Base-by-base conservation (phyloP, 2,888 invertebrate species). In the Cepaea hortensis region DNA sequence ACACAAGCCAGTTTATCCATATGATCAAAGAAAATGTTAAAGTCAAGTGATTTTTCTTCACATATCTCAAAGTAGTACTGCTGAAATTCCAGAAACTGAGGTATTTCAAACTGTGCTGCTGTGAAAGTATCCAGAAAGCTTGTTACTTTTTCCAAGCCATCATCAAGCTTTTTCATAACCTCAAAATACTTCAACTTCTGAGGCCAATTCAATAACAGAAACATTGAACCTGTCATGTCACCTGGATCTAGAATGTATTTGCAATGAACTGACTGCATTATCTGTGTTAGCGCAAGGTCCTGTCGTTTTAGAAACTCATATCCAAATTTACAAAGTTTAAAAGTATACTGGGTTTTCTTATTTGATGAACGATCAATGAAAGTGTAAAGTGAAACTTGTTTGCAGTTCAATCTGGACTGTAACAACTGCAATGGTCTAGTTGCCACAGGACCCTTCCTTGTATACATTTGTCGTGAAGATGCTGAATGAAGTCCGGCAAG, bases 241-340 rank as follows among this genome's bases (percentile, higher is more conserved):
- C 1, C 13, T n/a, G 0, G 18, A 0, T 18, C 48, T 65, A 85
- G 50, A 13, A 2, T 9, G 7, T 65, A 5, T 55, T 68, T 68
- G 46, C 85, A 85, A 79, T 68, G 9, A 23, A n/a, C 35, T 11
- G 65, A 13, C n/a, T 76, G 7, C 62, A 77, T 48, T 68, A 85
- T 23, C 20, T 50, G 11, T 23, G 55, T 20, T 7, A 85, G 23
- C 18, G 13, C 18, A 5, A 35, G 2, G 55, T 48, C 20, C 5
- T 70, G 7, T 15, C 18, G 50, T 23, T 50, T 70, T 23, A 85
- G n/a, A 70, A 72, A 72, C 15, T 55, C 61, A 61, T 3, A n/a
- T 72, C 72, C 82, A 82, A 72, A 72, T 50, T 82, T 72, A 50
- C 50, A 50, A 55, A 82, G 82, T 35, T 35, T 18, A 1, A 82